Base-by-base conservation (phyloP, 2,888 invertebrate species). In the Empis livida region DNA sequence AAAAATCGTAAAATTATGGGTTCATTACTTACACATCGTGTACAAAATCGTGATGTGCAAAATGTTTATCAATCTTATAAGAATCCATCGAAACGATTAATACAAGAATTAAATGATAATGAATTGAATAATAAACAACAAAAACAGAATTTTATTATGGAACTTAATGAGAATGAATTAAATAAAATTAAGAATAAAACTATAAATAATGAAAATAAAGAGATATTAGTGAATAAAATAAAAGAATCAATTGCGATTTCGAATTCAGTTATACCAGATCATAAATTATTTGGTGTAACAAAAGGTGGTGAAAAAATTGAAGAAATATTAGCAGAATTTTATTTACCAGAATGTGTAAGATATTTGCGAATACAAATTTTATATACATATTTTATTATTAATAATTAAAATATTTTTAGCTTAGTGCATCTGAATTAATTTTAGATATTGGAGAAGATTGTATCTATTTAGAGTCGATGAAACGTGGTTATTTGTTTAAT, bases 401-500 rank as follows among this genome's bases (percentile, higher is more conserved):
- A 35, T 35, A n/a, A n/a, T 5, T 35, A 35, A 35, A 13, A 13
- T 27, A 15, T 32, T 54, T 53, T 44, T 59, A 82, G 80, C 66
- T 75, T 49, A 74, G 77, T 46, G 61, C 76, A 1, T 75, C 75
- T 55, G 82, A 84, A 61, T 60, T 85, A 37, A 72, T 71, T 41
- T 60, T 87, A 47, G 80, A 84, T 63, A 68, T 86, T 23, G 82
- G 84, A n/a, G 82, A 83, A 61, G 86, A 87, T 65, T 75, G 87
- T 49, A 72, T 88, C 48, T 68, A 85, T 11, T 62, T 88, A 38
- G 80, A 82, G 56, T 77, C 77, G 1, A 73, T 73, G 50, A 76
- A 75, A 38, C 63, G 72, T 51, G 76, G 73, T 52, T 77, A 79
- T 55, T 60, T 75, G 10, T 73, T 84, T 43, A 86, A 88, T 62